Evolutionary conservation across 1,140 invertebrate genomes (phyloP), one percentile per base, ranked within the genome.

Genomic region (Phthorimaea operculella): DNA sequence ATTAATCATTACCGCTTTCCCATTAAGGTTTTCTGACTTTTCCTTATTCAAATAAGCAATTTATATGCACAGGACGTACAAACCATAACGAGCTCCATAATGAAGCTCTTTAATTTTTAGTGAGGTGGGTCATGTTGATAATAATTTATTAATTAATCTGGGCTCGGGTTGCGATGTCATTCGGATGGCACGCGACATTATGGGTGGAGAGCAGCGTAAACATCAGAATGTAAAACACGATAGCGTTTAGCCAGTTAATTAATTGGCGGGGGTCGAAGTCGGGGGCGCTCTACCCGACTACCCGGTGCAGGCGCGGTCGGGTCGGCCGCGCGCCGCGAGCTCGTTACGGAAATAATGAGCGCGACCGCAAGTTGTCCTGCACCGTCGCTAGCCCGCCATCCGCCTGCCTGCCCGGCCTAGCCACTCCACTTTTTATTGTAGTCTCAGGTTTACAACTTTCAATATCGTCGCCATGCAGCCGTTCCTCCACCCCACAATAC

Each of bases 181-280:
- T 51, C 70, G 73, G 66, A 76, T 80, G 67, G 73, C 68, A 63
- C 59, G 68, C 64, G 76, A 84, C 79, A 82, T 84, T 79, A 81
- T 79, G 72, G 70, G 59, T 72, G 66, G 75, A 84, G 81, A 76
- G 81, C 74, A 74, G 64, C 69, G 78, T 80, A 82, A 84, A 84
- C 79, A 84, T 77, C 68, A 81, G 58, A 79, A 81, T 82, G 79
- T 84, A 81, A 82, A 83, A 84, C 78, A 79, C 75, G 74, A 77
- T 82, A 77, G 63, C 77, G 81, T 82, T 84, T 84, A 82, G 79
- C 76, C 70, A 63, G 76, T 75, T 84, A 84, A 84, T 84, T 82
- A 84, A 84, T 84, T 82, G 76, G 67, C 61, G 69, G 70, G 21
- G 68, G 72, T 70, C 67, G 68, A 72, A 72, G 72, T 51, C 56